Conservation (phyloP, 1,140 invertebrate species). For the Colletes gigas region DNA sequence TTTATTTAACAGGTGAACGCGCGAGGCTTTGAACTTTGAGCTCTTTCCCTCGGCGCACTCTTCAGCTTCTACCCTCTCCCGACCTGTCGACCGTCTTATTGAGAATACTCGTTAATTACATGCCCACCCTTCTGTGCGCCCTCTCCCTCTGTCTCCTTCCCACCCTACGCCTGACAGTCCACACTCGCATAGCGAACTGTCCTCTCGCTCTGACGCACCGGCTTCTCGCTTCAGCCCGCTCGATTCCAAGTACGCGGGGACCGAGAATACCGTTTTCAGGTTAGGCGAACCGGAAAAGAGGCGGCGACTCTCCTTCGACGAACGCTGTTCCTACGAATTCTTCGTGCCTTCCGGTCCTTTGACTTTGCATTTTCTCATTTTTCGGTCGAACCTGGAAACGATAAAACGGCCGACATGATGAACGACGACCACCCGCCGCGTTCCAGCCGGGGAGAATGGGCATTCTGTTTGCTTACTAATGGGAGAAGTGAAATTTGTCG, state of each 20-base stretch:
- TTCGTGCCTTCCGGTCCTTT: constrained; percentile 26
- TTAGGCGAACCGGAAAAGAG: constrained; percentile 61
- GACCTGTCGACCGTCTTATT: constrained; percentile 60
- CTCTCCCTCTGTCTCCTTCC: constrained; percentile 17
- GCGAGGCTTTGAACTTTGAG: constrained; percentile 53
- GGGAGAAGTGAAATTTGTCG: constrained; percentile 25
- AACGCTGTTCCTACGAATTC: constrained; percentile 43
- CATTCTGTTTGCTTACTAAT: background rate
- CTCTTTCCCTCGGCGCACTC: constrained; percentile 38
- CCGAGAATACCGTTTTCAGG: constrained; percentile 53
- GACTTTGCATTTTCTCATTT: constrained; percentile 7
- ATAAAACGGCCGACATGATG: constrained; percentile 28
- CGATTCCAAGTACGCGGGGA: constrained; percentile 38
- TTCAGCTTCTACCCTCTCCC: constrained; percentile 20
- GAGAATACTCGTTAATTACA: constrained; percentile 72
- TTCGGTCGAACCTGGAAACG: constrained; percentile 27
- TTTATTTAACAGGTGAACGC: constrained; percentile 67
- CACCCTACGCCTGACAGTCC: background rate
- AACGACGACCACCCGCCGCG: constrained; percentile 9
- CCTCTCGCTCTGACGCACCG: constrained; percentile 29
- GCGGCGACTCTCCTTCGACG: constrained; percentile 49
- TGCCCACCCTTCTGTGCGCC: constrained; percentile 43
- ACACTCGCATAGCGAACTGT: background rate
- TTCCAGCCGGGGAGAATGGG: background rate
- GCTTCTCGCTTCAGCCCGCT: constrained; percentile 33